Evolutionary conservation across 2,888 invertebrate genomes (phyloP).

Genomic region (Microplitis deprimator): DNA sequence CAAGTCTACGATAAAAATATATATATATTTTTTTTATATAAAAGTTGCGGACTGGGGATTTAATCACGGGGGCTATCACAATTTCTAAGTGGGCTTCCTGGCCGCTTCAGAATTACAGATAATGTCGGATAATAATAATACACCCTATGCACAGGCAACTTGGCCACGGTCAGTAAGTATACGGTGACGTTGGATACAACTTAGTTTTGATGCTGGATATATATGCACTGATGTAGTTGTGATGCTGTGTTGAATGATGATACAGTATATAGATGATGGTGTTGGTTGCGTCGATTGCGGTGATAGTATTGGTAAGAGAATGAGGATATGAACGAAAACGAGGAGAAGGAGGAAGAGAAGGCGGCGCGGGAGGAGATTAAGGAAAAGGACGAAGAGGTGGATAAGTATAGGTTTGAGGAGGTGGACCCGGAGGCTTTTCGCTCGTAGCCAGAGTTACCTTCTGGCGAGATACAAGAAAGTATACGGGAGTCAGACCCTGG

Average conservation of each 20-base stretch:
- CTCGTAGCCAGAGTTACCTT: conserved; percentile 48
- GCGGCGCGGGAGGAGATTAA: background rate
- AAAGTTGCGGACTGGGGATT: conserved; percentile 60
- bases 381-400: conserved; percentile 57
- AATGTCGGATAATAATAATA: conserved; percentile 72
- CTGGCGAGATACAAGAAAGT: conserved; percentile 45
- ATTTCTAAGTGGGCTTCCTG: conserved; percentile 72
- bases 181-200: conserved; percentile 55
- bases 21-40: conserved; percentile 51
- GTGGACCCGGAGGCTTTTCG: conserved; percentile 49
- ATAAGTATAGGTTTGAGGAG: conserved; percentile 70
- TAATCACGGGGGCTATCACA: conserved; percentile 71
- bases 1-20: conserved; percentile 49
- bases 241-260: conserved; percentile 24
- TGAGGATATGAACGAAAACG: conserved; percentile 13
- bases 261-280: background rate
- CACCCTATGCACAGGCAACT: conserved; percentile 64
- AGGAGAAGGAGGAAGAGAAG: conserved; percentile 23
- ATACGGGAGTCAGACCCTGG: conserved; percentile 65
- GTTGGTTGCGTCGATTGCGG: conserved; percentile 29
- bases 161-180: conserved; percentile 68
- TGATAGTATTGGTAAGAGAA: conserved; percentile 23
- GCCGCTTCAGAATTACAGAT: conserved; percentile 70
- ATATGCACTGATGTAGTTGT: conserved; percentile 26
- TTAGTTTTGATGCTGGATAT: conserved; percentile 37